Evolutionary conservation across 2,797 vertebrate species (phyloP).

Genomic region (Aplochiton taeniatus): DNA sequence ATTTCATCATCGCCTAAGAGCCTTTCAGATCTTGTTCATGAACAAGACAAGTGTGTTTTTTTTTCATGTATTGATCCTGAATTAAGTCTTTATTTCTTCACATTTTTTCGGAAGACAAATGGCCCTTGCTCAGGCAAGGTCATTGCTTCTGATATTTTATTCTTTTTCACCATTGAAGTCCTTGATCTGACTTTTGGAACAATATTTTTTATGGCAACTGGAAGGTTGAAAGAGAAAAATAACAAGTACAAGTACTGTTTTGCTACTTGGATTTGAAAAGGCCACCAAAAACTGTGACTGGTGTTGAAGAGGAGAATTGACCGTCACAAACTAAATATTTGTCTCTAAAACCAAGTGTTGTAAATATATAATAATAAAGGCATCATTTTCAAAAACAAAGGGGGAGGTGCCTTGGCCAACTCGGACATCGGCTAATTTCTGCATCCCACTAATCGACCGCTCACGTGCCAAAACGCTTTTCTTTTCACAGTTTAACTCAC

Average conservation of each 20-base stretch:
- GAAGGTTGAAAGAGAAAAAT: neutral
- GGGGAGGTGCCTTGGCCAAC: too few species aligned
- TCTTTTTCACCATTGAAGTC: constrained; percentile 17
- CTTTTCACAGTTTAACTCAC: too few species aligned
- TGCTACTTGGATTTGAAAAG: too few species aligned
- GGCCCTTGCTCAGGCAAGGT: constrained; percentile 44
- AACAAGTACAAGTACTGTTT: neutral
- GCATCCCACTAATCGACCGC: too few species aligned
- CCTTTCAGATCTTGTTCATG: constrained; percentile 57
- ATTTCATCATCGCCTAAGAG: constrained; percentile 58
- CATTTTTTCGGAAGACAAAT: constrained; percentile 38
- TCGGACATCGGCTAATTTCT: too few species aligned
- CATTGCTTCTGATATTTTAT: constrained; percentile 31
- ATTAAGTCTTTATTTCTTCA: constrained; percentile 43
- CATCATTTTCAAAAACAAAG: too few species aligned
- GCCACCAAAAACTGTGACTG: too few species aligned
- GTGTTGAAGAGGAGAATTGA: too few species aligned
- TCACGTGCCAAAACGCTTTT: too few species aligned
- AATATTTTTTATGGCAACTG: neutral
- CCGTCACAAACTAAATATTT: too few species aligned
- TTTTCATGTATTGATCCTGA: constrained; percentile 60
- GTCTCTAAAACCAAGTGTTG: too few species aligned
- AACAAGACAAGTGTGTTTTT: constrained; percentile 48
- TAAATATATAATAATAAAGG: too few species aligned
- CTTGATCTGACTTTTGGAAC: constrained; percentile 18